Evolutionary conservation across 2,888 invertebrate species (phyloP), one percentile per base, ranked within the genome.

Genomic region (Selenia dentaria): DNA sequence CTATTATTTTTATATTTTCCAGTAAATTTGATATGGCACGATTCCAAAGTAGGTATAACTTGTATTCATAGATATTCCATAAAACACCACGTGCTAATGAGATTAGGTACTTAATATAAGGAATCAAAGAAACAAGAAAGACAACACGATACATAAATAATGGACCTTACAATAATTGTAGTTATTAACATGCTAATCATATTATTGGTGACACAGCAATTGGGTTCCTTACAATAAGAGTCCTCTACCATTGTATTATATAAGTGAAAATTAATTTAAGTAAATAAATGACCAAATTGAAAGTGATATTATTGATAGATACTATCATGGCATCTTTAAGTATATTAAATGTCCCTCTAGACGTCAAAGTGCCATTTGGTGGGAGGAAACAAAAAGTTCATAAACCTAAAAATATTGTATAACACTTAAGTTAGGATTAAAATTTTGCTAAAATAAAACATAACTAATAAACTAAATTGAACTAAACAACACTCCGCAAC

Each of bases 401-500:
- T 83, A 86, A 86, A 86, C 75, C 83, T 85, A 88, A 75, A 84
- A 85, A 84, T 83, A 87, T 86, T 81, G 82, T 83, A 83, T 86
- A 90, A 90, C 89, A 89, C 89, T 89, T 89, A 89, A 80, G 80
- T 80, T 84, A 88, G 68, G 80, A 84, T 88, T 79, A 88, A 90
- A 90, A 88, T 89, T 90, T 90, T 85, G 84, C 89, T 89, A 89
- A 90, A 90, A 89, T 88, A 89, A 89, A 90, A 89, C 89, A 84
- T 87, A 90, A 89, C 87, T 89, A 90, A 90, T 89, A 88, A 90
- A 89, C 85, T 89, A 89, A 90, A 90, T 90, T 90, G 86, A 90
- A 90, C 90, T 90, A 90, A 89, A 89, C 82, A 90, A 89, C 89
- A 88, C 84, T 73, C 84, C 80, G 76, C 79, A 74, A 78, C 72